Conservation (phyloP, 2,797 vertebrate species). For the Emys orbicularis region DNA sequence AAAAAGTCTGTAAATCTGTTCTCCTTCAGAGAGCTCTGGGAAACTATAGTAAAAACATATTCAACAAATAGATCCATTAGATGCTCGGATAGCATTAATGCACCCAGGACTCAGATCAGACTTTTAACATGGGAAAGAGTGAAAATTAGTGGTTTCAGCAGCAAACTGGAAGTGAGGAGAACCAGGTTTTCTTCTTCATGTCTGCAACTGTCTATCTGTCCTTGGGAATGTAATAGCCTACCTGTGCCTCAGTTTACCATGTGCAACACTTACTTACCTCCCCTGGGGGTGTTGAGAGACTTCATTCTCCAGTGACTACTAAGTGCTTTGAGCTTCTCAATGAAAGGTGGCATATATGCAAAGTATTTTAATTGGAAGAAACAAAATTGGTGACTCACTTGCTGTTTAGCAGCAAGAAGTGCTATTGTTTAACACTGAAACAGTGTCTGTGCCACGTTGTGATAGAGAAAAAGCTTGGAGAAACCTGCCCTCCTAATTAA, state of each 20-base stretch:
- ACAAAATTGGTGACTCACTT: neutral
- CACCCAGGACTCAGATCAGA: neutral
- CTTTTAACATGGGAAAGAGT: neutral
- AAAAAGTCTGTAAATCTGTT: neutral
- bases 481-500: neutral
- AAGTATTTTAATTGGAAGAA: neutral
- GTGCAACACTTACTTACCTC: neutral
- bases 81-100: neutral
- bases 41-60: neutral
- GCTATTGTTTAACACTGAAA: neutral
- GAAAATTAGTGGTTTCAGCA: conserved; percentile 12
- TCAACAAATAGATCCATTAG: neutral
- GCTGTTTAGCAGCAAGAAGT: neutral
- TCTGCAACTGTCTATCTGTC: neutral
- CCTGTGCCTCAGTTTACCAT: conserved; percentile 4
- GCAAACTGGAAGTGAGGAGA: neutral
- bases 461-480: neutral
- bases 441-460: neutral
- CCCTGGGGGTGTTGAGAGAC: neutral
- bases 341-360: neutral
- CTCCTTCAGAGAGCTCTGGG: neutral
- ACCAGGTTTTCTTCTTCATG: conserved; percentile 20
- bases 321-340: neutral
- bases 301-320: neutral
- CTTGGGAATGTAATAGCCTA: neutral